Percentiles rank a stretch among this genome's conserved stretches.
Conservation (phyloP, 2,797 vertebrate species). For the Netta rufina region DNA sequence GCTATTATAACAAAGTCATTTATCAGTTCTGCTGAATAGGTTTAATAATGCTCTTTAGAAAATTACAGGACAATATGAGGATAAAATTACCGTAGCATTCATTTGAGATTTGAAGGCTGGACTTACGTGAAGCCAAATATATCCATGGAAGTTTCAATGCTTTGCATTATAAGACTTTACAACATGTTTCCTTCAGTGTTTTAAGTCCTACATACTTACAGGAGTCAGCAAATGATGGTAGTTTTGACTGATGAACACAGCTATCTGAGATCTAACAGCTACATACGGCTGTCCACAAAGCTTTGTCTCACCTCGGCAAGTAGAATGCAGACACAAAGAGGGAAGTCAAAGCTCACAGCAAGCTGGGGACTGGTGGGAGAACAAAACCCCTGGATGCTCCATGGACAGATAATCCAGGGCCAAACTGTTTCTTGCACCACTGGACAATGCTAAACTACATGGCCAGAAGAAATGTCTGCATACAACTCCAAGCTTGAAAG, state of each 20-base stretch:
- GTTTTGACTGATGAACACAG: neutral
- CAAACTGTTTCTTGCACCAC: neutral
- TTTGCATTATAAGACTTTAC: neutral
- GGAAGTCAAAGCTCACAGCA: neutral
- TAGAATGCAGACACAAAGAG: rapidly evolving
- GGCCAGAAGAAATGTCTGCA: neutral
- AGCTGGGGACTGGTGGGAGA: neutral
- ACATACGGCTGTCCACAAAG: neutral
- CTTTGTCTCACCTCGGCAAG: neutral
- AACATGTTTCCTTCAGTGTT: neutral
- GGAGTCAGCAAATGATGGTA: rapidly evolving
- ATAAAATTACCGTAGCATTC: neutral
- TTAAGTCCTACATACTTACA: rapidly evolving
- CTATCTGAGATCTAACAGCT: rapidly evolving
- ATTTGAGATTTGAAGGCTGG: neutral
- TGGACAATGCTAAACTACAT: neutral
- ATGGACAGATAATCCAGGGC: neutral
- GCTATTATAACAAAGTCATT: constrained; percentile 29
- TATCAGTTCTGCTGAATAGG: constrained; percentile 50
- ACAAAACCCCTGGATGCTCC: neutral
- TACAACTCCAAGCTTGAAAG: neutral
- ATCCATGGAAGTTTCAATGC: neutral
- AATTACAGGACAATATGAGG: constrained; percentile 14
- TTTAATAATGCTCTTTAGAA: constrained; percentile 18
- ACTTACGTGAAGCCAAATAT: neutral